Evolutionary conservation across 2,113 vertebrate species (phyloP), one percentile per base, ranked within the genome.

Genomic region (Lepisosteus osseus): DNA sequence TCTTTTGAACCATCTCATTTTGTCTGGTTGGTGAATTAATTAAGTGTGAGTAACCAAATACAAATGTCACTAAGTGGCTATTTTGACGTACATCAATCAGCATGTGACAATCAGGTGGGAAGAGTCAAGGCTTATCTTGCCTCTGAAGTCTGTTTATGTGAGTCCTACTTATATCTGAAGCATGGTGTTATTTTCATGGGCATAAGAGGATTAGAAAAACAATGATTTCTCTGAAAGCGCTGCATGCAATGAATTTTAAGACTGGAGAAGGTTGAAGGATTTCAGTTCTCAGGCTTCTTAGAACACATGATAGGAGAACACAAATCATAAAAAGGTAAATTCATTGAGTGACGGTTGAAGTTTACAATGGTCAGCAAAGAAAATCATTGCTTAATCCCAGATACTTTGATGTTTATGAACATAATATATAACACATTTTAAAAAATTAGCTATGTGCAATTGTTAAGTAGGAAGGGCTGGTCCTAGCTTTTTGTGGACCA

Each of bases 31-130:
- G 17, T 43, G 47, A 56, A 17, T 65, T 72, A n/a, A 47, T 79
- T 87, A 83, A 85, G 77, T 83, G 12, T 75, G 69, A 70, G 78
- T 82, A 84, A 86, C 75, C 77, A 82, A 61, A 54, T 44, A 57
- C 57, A 69, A 0, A 11, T 5, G 17, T n/a, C 14, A 61, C 59
- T 51, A 43, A 40, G 62, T 73, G 61, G 11, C 3, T 63, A 61
- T 77, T 76, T 54, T 83, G 69, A 57, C 59, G 14, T 40, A 47
- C 11, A 68, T 79, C 78, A 76, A 61, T 78, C 78, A 83, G 61
- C 73, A 70, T 65, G 74, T 8, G 54, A 69, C 51, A 71, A 77
- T 84, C 73, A 47, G 73, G 14, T 15, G 55, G 1, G 67, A 63
- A 54, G 0, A 69, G 67, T 77, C 73, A 74, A 71, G 74, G 13